Conservation (phyloP, 1,140 invertebrate species). For the Bombyx mandarina region DNA sequence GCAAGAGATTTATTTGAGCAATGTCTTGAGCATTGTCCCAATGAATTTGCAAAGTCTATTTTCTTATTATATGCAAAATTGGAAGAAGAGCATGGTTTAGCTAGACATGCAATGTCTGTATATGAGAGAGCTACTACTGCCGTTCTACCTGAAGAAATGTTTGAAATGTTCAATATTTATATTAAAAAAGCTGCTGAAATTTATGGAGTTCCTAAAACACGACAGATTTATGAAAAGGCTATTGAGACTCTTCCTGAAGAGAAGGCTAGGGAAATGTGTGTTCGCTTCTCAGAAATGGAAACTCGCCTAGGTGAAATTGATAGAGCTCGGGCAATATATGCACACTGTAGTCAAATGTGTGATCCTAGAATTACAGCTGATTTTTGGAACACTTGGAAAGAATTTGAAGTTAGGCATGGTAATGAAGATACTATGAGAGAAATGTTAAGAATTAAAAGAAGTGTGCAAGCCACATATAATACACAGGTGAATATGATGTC, state of each 20-base stretch:
- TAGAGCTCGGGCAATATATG: slow-evolving; percentile 95
- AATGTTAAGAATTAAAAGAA: slow-evolving; percentile 98
- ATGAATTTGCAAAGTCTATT: slow-evolving; percentile 95
- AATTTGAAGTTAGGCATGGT: slow-evolving; percentile 99
- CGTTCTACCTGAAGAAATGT: slow-evolving; percentile 93
- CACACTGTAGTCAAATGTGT: slow-evolving; percentile 98
- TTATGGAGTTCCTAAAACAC: slow-evolving; percentile 95
- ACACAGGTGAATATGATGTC: slow-evolving; percentile 98
- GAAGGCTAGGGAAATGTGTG: slow-evolving; percentile 95
- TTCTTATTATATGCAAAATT: slow-evolving; percentile 98
- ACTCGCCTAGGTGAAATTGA: slow-evolving; percentile 98
- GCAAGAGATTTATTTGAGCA: slow-evolving; percentile 99
- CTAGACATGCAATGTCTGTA: slow-evolving; percentile 97
- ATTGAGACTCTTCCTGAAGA: slow-evolving; percentile 94
- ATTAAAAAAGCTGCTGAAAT: slow-evolving; percentile 98
- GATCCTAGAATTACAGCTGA: slow-evolving; percentile 95
- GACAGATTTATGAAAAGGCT: slow-evolving; percentile 98
- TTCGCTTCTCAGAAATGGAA: slow-evolving; percentile 97
- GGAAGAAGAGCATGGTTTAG: slow-evolving; percentile 98
- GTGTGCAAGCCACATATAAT: slow-evolving; percentile 97
- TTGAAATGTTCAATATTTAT: slow-evolving; percentile 99
- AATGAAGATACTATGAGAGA: slow-evolving; percentile 99
- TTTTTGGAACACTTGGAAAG: slow-evolving; percentile 99
- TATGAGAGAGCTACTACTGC: slow-evolving; percentile 95
- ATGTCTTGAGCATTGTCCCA: slow-evolving; percentile 95